Conservation (phyloP, 2,797 vertebrate species). For the Argya squamiceps region DNA sequence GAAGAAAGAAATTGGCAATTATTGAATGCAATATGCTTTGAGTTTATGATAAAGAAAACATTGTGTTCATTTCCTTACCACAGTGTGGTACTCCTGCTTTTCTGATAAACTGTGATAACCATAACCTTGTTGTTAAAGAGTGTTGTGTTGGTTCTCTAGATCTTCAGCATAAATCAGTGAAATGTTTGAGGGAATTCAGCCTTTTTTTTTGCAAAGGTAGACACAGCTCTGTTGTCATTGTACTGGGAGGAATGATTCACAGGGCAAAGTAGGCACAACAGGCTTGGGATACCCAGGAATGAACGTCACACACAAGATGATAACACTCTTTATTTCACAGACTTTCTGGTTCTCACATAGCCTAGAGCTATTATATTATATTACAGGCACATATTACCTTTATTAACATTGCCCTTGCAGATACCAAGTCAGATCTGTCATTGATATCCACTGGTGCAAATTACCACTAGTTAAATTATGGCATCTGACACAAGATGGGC, state of each 20-base stretch:
- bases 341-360: background rate
- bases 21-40: background rate
- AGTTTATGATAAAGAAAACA: slow-evolving; percentile 18
- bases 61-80: background rate
- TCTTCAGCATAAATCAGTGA: background rate
- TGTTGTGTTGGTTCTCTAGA: background rate
- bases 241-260: background rate
- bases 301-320: background rate
- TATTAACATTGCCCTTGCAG: background rate
- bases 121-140: background rate
- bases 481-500: background rate
- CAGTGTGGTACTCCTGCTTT: background rate
- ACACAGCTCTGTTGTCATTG: background rate
- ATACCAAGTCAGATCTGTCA: background rate
- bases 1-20: slow-evolving; percentile 16
- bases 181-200: background rate
- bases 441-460: background rate
- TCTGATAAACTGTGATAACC: background rate
- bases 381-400: background rate
- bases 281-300: background rate
- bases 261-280: background rate
- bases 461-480: background rate
- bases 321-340: background rate
- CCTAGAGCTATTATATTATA: background rate
- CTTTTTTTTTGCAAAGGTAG: background rate